phyloP scores from a whole-genome alignment of 1,140 invertebrate species.

The Oedothorax gibbosus region DNA sequence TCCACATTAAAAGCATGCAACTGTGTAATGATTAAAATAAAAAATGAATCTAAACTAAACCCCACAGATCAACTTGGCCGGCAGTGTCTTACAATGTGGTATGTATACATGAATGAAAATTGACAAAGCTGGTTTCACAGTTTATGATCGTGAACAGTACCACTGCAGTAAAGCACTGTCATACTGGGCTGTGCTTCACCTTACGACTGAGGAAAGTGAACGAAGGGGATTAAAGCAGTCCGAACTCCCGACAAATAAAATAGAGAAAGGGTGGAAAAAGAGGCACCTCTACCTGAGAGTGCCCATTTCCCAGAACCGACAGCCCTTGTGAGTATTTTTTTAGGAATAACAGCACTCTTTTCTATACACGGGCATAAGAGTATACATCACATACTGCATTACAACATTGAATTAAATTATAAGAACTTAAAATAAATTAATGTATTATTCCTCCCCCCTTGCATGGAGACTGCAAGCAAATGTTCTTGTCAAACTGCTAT shows the following conservation, averaged over 20 bases:
- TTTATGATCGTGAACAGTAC: constrained; percentile 54
- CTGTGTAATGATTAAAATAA: constrained; percentile 52
- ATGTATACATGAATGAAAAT: constrained; percentile 60
- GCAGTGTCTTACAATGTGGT: constrained; percentile 60
- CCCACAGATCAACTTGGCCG: constrained; percentile 58
- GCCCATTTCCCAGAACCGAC: neutral
- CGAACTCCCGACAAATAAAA: constrained; percentile 30
- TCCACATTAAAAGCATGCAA: constrained; percentile 58
- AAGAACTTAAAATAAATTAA: constrained; percentile 18
- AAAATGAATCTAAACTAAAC: constrained; percentile 58
- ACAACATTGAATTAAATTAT: constrained; percentile 18
- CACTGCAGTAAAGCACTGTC: constrained; percentile 61
- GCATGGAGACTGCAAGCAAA: constrained; percentile 41
- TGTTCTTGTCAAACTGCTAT: constrained; percentile 23
- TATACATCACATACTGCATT: constrained; percentile 26
- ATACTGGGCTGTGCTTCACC: constrained; percentile 53
- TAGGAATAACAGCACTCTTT: neutral
- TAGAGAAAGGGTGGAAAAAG: constrained; percentile 2
- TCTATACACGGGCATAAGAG: constrained; percentile 44
- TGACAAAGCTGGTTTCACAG: constrained; percentile 50
- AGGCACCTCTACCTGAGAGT: constrained; percentile 56
- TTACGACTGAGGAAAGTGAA: constrained; percentile 44
- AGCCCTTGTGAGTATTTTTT: neutral
- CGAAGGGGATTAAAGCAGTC: constrained; percentile 39
- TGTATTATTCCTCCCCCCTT: constrained; percentile 36